Evolutionary conservation across 2,113 vertebrate genomes (phyloP), one percentile per base, ranked within the genome.

Genomic region (Gnathonemus longibarbis): DNA sequence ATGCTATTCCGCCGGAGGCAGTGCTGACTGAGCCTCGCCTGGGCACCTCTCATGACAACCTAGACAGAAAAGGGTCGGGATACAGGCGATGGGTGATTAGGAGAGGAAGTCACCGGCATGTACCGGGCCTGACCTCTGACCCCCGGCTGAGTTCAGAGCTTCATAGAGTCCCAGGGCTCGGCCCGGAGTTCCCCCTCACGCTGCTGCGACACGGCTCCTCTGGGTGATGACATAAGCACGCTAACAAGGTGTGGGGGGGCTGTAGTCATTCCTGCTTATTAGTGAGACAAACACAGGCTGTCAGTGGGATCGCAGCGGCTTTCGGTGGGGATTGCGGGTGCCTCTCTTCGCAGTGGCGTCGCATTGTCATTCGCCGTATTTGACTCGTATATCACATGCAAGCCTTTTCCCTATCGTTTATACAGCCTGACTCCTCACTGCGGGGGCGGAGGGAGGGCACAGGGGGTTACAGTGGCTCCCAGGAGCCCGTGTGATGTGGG

Each of bases 251-350:
- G 49, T n/a, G n/a, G 13, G 49, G 85, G 27, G 8, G 15, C 87
- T 58, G 74, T 56, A 89, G 45, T 89, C 52, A 89, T 89, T 21
- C 50, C 49, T n/a, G 50, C 77, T 58, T 52, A n/a, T 89, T 89
- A 89, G 35, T 42, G 35, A 15, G 42, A 49, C 17, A 85, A 84
- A 56, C 11, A 46, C 13, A 10, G 50, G 35, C 49, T 31, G 89
- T 66, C 89, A 89, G 2, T 84, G 80, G 74, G 24, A 89, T 19
- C 1, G 35, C 31, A 48, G 77, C n/a, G n/a, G 24, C 8, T 27
- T 11, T 27, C 24, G 9, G 2, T 19, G 21, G 39, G 74, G 70
- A 89, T 56, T 31, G 53, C 21, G 35, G 56, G 5, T 27, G 19
- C 13, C 77, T 56, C 10, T 35, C 21, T n/a, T 84, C 89, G 7